Base-by-base conservation (phyloP, 2,888 invertebrate species). In the Ptilodon capucinus region DNA sequence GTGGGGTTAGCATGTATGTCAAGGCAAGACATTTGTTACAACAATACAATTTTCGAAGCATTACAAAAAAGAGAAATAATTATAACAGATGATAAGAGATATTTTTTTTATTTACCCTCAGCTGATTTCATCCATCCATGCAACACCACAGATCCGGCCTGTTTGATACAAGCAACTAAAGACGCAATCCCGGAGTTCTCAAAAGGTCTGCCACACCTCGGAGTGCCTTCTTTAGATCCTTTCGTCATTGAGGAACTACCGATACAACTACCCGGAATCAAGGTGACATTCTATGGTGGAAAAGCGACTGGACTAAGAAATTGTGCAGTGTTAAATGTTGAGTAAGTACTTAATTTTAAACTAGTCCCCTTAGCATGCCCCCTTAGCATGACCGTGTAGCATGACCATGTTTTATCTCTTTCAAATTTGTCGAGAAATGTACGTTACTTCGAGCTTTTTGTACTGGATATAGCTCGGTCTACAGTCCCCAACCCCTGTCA, bases 101-200 rank as follows among this genome's bases (percentile, higher is more conserved):
- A n/a, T 3, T 3, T n/a, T 23, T 28, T 50, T 42, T 28, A 14
- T 54, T 13, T 1, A 43, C 64, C 66, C 67, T 40, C 86, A 91
- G 91, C 91, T 38, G 84, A 85, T 51, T 91, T 82, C 67, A 89
- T 91, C 39, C 78, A 80, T 17, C 89, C 91, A 4, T 91, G 91
- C 74, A 90, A 91, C 63, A 86, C 51, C 44, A 86, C 90, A 2
- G 83, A 84, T 2, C 77, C 84, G 4, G 74, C 79, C 1, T 91
- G 91, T 47, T 72, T 91, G 7, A 75, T 86, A 46, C 71, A 83
- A 62, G 84, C 91, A 0, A 90, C 91, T 0, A 76, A 79, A 55
- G 85, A 88, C 52, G 90, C 91, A 4, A 85, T 91, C 42, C 88
- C 86, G 2, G 81, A 84, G 16, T 91, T 90, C 57, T 68, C 86